A percentile compares a stretch with the other conserved stretches of the same genome.
Evolutionary conservation across 2,113 vertebrate species (phyloP).

Genomic region (Poicephalus gulielmi): DNA sequence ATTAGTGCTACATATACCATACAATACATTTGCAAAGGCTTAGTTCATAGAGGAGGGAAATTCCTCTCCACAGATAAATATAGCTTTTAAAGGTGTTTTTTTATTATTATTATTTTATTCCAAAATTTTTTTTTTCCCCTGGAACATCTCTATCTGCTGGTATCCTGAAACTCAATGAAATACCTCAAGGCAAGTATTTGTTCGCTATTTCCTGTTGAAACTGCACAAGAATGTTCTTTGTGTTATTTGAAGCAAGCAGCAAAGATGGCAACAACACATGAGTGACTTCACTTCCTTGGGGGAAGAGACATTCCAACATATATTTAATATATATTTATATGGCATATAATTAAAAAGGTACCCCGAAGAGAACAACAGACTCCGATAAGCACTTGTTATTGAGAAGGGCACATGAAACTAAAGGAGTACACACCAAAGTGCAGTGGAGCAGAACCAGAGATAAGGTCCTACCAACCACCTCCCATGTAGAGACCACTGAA

Average conservation of each 20-base stretch:
- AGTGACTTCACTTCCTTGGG: constrained; percentile 12
- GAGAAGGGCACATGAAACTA: not conserved
- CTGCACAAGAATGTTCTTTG: constrained; percentile 48
- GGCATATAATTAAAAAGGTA: not conserved
- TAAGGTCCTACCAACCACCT: not conserved
- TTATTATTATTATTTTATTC: not conserved
- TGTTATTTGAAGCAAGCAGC: constrained; percentile 30
- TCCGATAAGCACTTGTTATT: not conserved
- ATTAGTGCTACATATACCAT: not conserved
- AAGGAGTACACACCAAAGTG: not conserved
- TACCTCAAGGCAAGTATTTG: constrained; percentile 53
- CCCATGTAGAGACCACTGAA: not conserved
- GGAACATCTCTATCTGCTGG: constrained; percentile 9
- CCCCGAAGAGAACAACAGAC: not conserved
- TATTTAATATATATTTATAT: constrained; percentile 14
- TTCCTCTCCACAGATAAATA: not conserved
- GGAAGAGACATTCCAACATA: not conserved
- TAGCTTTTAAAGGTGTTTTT: not conserved
- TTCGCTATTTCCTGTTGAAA: constrained; percentile 60
- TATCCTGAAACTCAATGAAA: constrained; percentile 53
- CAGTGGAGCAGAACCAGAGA: not conserved
- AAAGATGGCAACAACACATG: constrained; percentile 9
- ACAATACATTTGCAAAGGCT: constrained; percentile 4
- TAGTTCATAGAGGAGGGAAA: not conserved
- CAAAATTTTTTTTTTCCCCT: not conserved